These are phyloP conservation scores for Xanthia togata DNA, from an alignment of 2,888 invertebrate genomes.

Conservation along the genomic window DNA sequence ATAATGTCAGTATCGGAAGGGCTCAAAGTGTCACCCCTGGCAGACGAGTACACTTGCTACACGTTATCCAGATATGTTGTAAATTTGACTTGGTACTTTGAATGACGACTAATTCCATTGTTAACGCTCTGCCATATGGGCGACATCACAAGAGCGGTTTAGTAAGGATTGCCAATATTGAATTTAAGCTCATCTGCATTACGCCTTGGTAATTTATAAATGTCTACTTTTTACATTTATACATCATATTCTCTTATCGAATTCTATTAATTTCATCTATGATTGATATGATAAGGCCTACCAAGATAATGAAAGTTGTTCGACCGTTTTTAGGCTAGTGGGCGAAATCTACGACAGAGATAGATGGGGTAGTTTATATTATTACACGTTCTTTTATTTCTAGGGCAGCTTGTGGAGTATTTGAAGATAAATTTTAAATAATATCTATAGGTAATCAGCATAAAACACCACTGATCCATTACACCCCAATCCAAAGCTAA, in stretches of 20 bases:
- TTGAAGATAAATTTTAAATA: background rate
- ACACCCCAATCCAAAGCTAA: slow-evolving; percentile 33
- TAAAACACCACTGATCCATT: slow-evolving; percentile 37
- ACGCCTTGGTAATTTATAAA: slow-evolving; percentile 59
- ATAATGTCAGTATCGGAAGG: slow-evolving; percentile 88
- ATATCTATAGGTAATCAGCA: slow-evolving; percentile 2
- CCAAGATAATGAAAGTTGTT: too few relatives aligned
- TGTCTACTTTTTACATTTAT: slow-evolving; percentile 22
- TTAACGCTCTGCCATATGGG: slow-evolving; percentile 87
- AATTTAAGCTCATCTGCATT: slow-evolving; percentile 55
- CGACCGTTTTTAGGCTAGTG: background rate
- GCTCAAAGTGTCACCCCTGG: slow-evolving; percentile 88
- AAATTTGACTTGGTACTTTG: slow-evolving; percentile 85
- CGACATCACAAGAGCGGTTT: slow-evolving; percentile 83
- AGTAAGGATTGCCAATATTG: slow-evolving; percentile 76
- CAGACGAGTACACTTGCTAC: slow-evolving; percentile 88
- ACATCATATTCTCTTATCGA: background rate
- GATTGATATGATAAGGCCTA: too few relatives aligned
- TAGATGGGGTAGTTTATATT: background rate
- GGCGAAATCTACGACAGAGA: background rate
- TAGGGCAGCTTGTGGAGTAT: background rate
- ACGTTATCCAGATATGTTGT: slow-evolving; percentile 86
- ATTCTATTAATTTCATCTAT: background rate
- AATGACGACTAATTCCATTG: slow-evolving; percentile 90
- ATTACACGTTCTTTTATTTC: background rate